These are phyloP conservation scores for Ctenomys sociabilis DNA, from an alignment of 2,113 vertebrate genomes.

Conservation along the genomic window DNA sequence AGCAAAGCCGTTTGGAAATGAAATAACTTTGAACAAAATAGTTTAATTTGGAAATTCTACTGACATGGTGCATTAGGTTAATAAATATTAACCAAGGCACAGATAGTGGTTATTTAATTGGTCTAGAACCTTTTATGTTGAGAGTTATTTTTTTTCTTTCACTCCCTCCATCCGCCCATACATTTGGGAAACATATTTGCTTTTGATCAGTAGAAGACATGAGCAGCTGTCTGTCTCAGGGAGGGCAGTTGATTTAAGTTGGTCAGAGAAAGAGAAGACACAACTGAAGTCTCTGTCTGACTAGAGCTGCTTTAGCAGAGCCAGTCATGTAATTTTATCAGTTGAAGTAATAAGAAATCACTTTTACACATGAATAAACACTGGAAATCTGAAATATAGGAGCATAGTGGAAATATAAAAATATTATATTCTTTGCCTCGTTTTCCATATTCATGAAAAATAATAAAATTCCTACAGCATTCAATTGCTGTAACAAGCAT, in stretches of 20 bases:
- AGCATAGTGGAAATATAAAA: not conserved
- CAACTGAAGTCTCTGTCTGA: not conserved
- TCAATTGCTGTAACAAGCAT: not conserved
- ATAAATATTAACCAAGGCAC: not conserved
- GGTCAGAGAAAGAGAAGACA: not conserved
- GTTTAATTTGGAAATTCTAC: conserved; percentile 20
- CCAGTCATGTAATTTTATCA: not conserved
- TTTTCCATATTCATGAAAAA: not conserved
- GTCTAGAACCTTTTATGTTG: not conserved
- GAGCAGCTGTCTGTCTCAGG: not conserved
- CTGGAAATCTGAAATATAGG: not conserved
- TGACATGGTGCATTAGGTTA: not conserved
- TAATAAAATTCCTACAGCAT: not conserved
- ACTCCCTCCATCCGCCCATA: not conserved
- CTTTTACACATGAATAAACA: not conserved
- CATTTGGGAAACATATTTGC: not conserved
- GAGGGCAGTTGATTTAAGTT: not conserved
- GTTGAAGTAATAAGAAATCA: not conserved
- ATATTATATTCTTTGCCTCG: not conserved
- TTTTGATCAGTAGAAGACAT: not conserved
- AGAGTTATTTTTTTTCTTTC: not conserved
- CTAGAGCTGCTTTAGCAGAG: not conserved
- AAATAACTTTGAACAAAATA: conserved; percentile 19
- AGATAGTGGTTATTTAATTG: conserved; percentile 25
- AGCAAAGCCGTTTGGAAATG: conserved; percentile 45